Percentiles rank a stretch among this genome's conserved stretches.
These are phyloP conservation scores for Pseudomyrmex cubaensis DNA, from an alignment of 1,140 invertebrate genomes.

Conservation along the genomic window DNA sequence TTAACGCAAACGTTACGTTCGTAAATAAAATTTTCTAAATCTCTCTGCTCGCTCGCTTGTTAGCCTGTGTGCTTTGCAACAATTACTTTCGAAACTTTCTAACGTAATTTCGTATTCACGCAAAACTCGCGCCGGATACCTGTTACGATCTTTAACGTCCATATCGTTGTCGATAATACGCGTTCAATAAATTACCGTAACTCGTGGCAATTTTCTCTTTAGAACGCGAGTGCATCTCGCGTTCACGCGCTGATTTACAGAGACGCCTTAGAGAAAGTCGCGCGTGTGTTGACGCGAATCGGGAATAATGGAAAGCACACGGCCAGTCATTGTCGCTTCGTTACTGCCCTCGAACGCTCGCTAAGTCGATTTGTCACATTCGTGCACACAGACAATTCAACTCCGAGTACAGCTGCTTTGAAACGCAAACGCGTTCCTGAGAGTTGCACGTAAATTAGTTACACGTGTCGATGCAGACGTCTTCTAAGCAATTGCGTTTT, in stretches of 20 bases:
- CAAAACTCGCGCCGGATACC: not conserved
- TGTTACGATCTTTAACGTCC: not conserved
- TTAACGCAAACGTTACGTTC: too few species aligned
- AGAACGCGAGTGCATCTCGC: not conserved
- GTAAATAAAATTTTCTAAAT: too few species aligned
- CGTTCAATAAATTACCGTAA: not conserved
- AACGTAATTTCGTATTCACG: slow-evolving; percentile 1
- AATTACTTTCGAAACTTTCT: slow-evolving; percentile 21
- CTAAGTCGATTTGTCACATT: not conserved
- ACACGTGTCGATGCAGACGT: not conserved
- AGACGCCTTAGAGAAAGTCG: not conserved
- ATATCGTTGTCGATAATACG: slow-evolving; percentile 8
- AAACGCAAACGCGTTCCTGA: not conserved
- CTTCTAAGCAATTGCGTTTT: not conserved
- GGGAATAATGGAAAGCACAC: slow-evolving; percentile 32
- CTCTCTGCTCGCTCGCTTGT: too few species aligned
- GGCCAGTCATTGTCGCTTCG: not conserved
- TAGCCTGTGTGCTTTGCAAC: not conserved
- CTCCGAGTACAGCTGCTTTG: too few species aligned
- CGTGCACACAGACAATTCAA: not conserved
- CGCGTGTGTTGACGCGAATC: not conserved
- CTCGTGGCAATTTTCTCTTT: slow-evolving; percentile 22
- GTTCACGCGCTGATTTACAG: slow-evolving; percentile 15
- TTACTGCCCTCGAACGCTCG: not conserved
- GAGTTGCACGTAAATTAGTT: not conserved